Evolutionary conservation across 2,797 vertebrate genomes (phyloP).

Genomic region (Buceros bicornis): DNA sequence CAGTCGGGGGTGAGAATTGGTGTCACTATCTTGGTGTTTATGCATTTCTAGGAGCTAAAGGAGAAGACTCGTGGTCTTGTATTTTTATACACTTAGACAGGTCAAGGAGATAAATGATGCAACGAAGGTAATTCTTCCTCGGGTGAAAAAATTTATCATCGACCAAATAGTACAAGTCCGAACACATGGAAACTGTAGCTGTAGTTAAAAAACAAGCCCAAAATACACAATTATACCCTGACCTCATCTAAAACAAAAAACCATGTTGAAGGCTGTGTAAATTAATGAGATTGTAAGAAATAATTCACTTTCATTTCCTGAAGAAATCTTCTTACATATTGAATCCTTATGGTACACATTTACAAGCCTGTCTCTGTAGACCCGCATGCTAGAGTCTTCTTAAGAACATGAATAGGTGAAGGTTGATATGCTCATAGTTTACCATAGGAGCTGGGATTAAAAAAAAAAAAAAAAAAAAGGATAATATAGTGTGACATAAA

Average conservation of each 20-base stretch:
- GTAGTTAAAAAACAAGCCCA: neutral
- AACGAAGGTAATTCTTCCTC: neutral
- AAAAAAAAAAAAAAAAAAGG: neutral
- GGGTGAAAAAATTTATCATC: neutral
- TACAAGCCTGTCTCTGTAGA: neutral
- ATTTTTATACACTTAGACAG: neutral
- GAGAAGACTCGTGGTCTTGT: neutral
- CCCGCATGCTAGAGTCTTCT: neutral
- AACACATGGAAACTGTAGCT: neutral
- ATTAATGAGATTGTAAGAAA: neutral
- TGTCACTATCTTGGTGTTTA: neutral
- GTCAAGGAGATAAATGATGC: neutral
- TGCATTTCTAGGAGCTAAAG: neutral
- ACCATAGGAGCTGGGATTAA: neutral
- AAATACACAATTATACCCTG: neutral
- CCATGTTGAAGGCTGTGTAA: neutral
- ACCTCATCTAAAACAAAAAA: neutral
- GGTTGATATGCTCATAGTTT: neutral
- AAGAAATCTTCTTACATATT: neutral
- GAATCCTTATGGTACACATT: neutral
- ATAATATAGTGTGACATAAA: accelerated
- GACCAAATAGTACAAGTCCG: neutral
- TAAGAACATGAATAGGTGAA: neutral
- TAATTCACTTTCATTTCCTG: neutral
- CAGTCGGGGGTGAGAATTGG: neutral